A percentile compares a stretch with the other conserved stretches of the same genome.
Evolutionary conservation across 2,797 vertebrate genomes (phyloP).

Genomic region (Myoxocephalus aenaeus): DNA sequence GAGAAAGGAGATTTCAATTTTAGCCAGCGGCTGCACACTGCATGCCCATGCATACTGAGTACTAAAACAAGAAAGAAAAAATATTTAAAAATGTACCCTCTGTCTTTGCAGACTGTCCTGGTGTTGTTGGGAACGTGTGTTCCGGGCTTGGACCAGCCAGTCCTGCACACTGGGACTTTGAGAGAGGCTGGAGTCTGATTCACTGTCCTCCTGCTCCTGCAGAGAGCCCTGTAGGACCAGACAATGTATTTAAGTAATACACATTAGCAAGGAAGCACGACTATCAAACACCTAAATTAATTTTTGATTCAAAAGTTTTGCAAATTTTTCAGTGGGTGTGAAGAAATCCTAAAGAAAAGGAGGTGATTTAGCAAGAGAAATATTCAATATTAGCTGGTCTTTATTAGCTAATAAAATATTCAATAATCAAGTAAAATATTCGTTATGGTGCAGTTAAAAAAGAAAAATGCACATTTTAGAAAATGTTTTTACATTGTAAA

Average conservation of each 20-base stretch:
- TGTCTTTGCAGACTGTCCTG: slow-evolving; percentile 93
- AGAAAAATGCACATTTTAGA: not conserved
- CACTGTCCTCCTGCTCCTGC: slow-evolving; percentile 91
- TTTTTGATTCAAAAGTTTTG: not conserved
- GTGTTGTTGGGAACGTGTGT: slow-evolving; percentile 90
- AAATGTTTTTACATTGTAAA: not conserved
- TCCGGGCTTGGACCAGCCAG: slow-evolving; percentile 93
- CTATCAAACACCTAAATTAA: not conserved
- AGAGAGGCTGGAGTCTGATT: slow-evolving; percentile 85
- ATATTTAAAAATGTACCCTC: slow-evolving; percentile 79
- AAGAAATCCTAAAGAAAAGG: not conserved
- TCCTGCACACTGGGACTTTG: slow-evolving; percentile 94
- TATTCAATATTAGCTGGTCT: slow-evolving; percentile 60
- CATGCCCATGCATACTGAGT: not conserved
- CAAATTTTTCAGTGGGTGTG: not conserved
- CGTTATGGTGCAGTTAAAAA: not conserved
- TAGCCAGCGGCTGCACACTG: not conserved
- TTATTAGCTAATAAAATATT: slow-evolving; percentile 36
- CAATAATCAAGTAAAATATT: slow-evolving; percentile 22
- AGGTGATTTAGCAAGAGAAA: not conserved
- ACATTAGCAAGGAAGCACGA: not conserved
- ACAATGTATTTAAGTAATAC: not conserved
- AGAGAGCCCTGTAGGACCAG: slow-evolving; percentile 85
- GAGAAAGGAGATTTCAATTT: not conserved
- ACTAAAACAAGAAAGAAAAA: not conserved